phyloP scores from a whole-genome alignment of 2,797 vertebrate genomes.

The Mareca penelope region DNA sequence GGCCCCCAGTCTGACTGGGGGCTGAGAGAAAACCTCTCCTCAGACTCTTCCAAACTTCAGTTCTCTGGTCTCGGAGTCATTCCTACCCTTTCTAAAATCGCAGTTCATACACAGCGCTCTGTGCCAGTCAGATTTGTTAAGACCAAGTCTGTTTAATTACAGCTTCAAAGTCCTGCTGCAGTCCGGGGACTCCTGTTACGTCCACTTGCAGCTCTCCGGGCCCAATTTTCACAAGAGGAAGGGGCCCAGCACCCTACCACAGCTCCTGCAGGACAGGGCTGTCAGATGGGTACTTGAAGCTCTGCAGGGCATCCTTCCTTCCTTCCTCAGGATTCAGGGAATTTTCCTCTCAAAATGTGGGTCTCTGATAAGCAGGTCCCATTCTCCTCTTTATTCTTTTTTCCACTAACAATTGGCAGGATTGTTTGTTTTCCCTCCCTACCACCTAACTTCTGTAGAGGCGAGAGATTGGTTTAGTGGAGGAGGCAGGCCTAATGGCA shows the following conservation, averaged over 20 bases:
- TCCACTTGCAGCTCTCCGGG: background rate
- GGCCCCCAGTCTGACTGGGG: background rate
- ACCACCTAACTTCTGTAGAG: background rate
- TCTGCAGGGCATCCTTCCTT: constrained; percentile 43
- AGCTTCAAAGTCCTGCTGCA: background rate
- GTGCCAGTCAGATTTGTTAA: background rate
- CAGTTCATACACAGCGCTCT: background rate
- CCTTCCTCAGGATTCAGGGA: constrained; percentile 16
- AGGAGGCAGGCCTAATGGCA: background rate
- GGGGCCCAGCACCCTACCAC: background rate
- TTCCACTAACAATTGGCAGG: background rate
- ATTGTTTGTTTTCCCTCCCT: constrained; percentile 28
- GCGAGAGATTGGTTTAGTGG: background rate
- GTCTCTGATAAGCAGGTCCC: constrained; percentile 21
- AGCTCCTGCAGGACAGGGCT: background rate
- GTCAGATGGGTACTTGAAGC: background rate
- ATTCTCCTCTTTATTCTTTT: background rate
- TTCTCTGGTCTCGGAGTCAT: background rate
- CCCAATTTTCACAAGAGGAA: background rate
- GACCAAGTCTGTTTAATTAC: background rate
- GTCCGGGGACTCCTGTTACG: background rate
- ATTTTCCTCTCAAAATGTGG: background rate
- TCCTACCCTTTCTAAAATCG: background rate
- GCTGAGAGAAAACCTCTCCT: background rate
- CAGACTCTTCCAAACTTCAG: background rate